A percentile compares a stretch with the other conserved stretches of the same genome.
phyloP scores from a whole-genome alignment of 2,888 invertebrate genomes.

The Ecliptopera silaceata region DNA sequence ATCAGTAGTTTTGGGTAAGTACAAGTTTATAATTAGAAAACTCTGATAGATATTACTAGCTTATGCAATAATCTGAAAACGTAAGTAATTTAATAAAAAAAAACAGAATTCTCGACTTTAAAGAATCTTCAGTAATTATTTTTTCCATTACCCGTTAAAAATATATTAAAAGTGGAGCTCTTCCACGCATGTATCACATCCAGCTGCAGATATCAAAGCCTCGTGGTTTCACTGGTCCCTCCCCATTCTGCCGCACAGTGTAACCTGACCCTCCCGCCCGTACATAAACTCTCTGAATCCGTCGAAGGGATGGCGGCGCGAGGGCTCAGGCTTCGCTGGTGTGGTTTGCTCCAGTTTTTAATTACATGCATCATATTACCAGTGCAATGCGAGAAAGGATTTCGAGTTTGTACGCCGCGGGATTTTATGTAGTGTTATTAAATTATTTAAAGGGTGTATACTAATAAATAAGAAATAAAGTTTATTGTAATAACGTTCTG shows the following conservation, averaged over 20 bases:
- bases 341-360: slow-evolving; percentile 71
- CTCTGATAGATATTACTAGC: too few species aligned
- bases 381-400: slow-evolving; percentile 70
- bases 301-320: not conserved
- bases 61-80: too few species aligned
- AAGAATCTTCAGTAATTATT: slow-evolving; percentile 18
- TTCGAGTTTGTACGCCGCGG: slow-evolving; percentile 47
- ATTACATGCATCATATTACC: slow-evolving; percentile 73
- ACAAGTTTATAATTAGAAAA: too few species aligned
- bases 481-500: too few species aligned
- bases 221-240: slow-evolving; percentile 55
- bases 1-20: too few species aligned
- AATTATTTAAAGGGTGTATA: not conserved
- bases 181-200: slow-evolving; percentile 46
- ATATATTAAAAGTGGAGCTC: slow-evolving; percentile 26
- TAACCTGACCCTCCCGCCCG: slow-evolving; percentile 23
- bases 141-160: slow-evolving; percentile 15
- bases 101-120: too few species aligned
- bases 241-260: slow-evolving; percentile 33
- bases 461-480: too few species aligned
- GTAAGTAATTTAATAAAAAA: too few species aligned
- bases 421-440: slow-evolving; percentile 26
- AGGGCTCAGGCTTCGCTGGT: slow-evolving; percentile 44
- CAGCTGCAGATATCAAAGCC: slow-evolving; percentile 59
- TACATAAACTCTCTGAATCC: not conserved